Evolutionary conservation across 2,797 vertebrate genomes (phyloP).

Genomic region (Netta rufina): DNA sequence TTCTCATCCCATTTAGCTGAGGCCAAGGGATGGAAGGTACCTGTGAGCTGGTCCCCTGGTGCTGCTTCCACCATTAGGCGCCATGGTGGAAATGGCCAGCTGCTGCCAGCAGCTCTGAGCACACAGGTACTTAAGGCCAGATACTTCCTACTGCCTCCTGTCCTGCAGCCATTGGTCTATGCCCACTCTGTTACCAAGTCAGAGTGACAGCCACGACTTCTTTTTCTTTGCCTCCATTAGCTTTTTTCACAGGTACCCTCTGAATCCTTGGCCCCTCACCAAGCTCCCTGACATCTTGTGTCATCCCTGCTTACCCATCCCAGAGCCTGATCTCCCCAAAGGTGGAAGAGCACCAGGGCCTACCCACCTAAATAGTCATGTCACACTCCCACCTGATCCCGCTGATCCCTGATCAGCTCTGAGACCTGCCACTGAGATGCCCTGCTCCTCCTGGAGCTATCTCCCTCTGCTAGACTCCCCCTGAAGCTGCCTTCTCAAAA

Average conservation of each 20-base stretch:
- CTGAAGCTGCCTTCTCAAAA: neutral
- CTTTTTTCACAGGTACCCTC: neutral
- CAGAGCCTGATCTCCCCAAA: neutral
- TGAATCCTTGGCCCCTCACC: neutral
- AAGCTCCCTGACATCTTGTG: neutral
- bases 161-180: neutral
- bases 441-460: neutral
- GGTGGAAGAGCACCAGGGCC: neutral
- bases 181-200: neutral
- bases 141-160: neutral
- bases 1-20: neutral
- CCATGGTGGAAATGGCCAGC: neutral
- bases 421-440: neutral
- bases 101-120: neutral
- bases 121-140: rapidly evolving
- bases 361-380: neutral
- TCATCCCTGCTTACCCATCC: neutral
- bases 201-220: neutral
- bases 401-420: neutral
- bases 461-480: no score
- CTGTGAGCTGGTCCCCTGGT: neutral
- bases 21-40: neutral
- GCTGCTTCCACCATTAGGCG: neutral
- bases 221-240: neutral
- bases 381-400: neutral